Base-by-base conservation (phyloP, 2,797 vertebrate species). In the Pelobates cultripes region DNA sequence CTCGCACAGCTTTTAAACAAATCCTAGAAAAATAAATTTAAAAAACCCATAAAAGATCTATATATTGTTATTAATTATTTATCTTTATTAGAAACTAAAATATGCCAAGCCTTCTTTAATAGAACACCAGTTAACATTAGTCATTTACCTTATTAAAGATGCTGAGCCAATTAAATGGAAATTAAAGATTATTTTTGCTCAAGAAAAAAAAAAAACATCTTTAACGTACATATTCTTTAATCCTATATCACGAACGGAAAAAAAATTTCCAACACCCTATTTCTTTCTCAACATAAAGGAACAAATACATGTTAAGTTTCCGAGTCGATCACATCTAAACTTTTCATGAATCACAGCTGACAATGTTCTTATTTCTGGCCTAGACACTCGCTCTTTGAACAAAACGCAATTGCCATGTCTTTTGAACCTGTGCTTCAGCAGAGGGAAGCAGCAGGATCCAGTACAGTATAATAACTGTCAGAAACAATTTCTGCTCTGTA, bases 401-500 rank as follows among this genome's bases (percentile, higher is more conserved):
- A 92, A 93, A 94, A 94, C 88, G 92, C 92, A 93, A 90, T 92
- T 28, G 73, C 91, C 93, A 90, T 92, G 90, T 94, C 94, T 94
- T 94, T 95, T 94, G 93, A 95, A 93, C 92, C 92, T 93, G 92
- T 86, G 91, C 91, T 93, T 92, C 93, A 91, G 84, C 91, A 89
- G 92, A 88, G 87, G 89, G 92, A 92, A 95, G 92, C 94, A 94
- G 93, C 93, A 92, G 93, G 93, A 93, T 93, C 91, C 92, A 75
- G 87, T 89, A 87, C 95, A 96, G 95, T 96, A 97, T 96, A 95
- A 95, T 95, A 94, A 95, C 97, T 98, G 97, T 98, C 97, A 97
- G 95, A 97, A 96, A 97, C 97, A 96, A 98, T 98, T 97, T 97
- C 95, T 97, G 95, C 96, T 97, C 96, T 94, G 95, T 95, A 97